Conservation (phyloP, 2,797 vertebrate genomes). For the Gadopsis marmoratus region DNA sequence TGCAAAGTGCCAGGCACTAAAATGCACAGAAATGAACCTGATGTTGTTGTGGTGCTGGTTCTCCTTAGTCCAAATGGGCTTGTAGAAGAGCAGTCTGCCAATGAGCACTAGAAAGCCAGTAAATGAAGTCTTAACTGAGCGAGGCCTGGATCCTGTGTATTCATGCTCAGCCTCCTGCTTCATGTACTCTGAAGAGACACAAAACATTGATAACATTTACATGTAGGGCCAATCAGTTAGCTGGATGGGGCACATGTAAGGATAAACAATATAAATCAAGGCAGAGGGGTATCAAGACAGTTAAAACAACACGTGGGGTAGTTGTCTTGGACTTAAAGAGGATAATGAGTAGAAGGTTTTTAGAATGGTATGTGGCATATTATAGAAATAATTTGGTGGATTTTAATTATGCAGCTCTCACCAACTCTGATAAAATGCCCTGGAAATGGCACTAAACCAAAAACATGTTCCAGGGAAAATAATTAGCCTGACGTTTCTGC, state of each 20-base stretch:
- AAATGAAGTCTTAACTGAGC: constrained; percentile 57
- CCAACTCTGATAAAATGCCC: constrained; percentile 3
- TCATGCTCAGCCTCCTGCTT: constrained; percentile 68
- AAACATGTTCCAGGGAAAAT: constrained; percentile 15
- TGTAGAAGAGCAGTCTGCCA: constrained; percentile 86
- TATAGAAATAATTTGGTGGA: neutral
- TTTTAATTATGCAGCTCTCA: neutral
- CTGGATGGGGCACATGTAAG: neutral
- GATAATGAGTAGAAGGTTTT: neutral
- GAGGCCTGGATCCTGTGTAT: constrained; percentile 42
- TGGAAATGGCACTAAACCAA: neutral
- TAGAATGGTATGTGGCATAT: neutral
- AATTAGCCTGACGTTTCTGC: neutral
- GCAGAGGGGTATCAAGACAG: neutral
- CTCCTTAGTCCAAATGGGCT: constrained; percentile 87
- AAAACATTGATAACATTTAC: constrained; percentile 18
- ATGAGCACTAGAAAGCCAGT: constrained; percentile 69
- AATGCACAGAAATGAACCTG: constrained; percentile 90
- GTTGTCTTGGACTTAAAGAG: neutral
- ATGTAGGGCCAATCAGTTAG: neutral
- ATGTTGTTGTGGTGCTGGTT: constrained; percentile 84
- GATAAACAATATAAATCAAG: constrained; percentile 5
- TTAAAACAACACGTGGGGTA: neutral
- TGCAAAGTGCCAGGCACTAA: constrained; percentile 96
- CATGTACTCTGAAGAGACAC: constrained; percentile 75